These are phyloP conservation scores for Myrmecobius fasciatus DNA, from an alignment of 2,113 vertebrate genomes.

Conservation along the genomic window DNA sequence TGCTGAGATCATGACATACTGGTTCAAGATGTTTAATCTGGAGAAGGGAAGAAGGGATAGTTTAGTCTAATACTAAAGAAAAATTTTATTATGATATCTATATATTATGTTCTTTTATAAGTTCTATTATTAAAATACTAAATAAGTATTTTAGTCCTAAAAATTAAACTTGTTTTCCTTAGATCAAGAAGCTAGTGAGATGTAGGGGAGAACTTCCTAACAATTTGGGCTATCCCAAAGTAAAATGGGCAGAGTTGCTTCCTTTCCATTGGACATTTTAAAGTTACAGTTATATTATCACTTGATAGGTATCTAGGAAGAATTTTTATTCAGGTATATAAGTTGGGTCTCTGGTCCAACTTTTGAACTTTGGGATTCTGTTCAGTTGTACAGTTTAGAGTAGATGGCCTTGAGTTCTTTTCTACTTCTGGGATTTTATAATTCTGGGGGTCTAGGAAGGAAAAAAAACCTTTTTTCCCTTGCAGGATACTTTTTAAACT, in stretches of 20 bases:
- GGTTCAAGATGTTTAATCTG: background rate
- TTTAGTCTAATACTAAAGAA: background rate
- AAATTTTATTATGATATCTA: background rate
- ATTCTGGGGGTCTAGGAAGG: background rate
- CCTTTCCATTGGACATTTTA: background rate
- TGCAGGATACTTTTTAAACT: background rate
- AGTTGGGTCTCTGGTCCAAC: background rate
- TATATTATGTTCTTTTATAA: background rate
- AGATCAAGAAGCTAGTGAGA: background rate
- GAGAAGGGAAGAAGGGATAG: background rate
- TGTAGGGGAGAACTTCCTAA: background rate
- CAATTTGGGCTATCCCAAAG: background rate
- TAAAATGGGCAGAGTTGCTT: background rate
- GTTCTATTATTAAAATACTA: background rate
- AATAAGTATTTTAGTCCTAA: background rate
- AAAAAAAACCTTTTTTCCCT: background rate
- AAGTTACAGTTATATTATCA: background rate
- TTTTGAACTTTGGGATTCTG: background rate
- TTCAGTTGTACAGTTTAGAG: background rate
- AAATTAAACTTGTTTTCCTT: background rate
- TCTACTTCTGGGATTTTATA: background rate
- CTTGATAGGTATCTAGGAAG: background rate
- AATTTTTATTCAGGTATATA: background rate
- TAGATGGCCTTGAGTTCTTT: background rate
- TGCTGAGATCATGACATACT: background rate